phyloP scores from a whole-genome alignment of 1,140 invertebrate genomes.

The Pteromalus puparum region DNA sequence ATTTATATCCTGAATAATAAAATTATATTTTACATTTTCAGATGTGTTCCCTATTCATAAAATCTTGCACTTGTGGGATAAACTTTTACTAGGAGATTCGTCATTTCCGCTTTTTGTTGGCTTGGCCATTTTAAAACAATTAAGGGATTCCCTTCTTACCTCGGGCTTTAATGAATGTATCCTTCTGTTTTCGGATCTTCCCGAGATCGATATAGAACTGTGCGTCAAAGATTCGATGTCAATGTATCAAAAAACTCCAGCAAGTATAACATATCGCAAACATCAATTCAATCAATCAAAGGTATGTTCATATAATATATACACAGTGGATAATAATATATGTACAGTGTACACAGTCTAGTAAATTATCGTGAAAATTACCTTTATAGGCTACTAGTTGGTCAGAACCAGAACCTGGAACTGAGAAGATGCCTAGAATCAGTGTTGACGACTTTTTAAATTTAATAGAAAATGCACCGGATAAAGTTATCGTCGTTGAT shows the following conservation, averaged over 20 bases:
- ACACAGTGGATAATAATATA: no score
- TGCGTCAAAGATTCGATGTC: conserved; percentile 93
- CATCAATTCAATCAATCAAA: conserved; percentile 78
- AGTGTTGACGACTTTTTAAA: conserved; percentile 89
- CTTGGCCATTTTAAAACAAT: conserved; percentile 92
- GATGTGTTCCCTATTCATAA: conserved; percentile 99
- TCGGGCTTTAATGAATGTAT: conserved; percentile 99
- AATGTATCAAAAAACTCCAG: conserved; percentile 91
- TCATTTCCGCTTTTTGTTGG: conserved; percentile 97
- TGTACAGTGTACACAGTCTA: conserved; percentile 38
- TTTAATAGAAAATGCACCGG: conserved; percentile 80
- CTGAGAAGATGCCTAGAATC: conserved; percentile 82
- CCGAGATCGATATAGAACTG: conserved; percentile 96
- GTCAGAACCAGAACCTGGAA: conserved; percentile 69
- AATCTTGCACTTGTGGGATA: conserved; percentile 99
- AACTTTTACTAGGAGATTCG: conserved; percentile 93
- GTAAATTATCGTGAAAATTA: conserved; percentile 36
- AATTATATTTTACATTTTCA: conserved; percentile 70
- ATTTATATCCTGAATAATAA: not conserved
- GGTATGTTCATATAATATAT: conserved; percentile 55
- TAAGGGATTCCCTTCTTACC: conserved; percentile 87
- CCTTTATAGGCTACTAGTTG: conserved; percentile 81
- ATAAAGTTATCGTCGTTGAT: conserved; percentile 86
- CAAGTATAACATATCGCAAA: conserved; percentile 90
- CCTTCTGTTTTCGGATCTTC: conserved; percentile 96